phyloP scores from a whole-genome alignment of 2,113 vertebrate genomes.

The Synchiropus splendidus region DNA sequence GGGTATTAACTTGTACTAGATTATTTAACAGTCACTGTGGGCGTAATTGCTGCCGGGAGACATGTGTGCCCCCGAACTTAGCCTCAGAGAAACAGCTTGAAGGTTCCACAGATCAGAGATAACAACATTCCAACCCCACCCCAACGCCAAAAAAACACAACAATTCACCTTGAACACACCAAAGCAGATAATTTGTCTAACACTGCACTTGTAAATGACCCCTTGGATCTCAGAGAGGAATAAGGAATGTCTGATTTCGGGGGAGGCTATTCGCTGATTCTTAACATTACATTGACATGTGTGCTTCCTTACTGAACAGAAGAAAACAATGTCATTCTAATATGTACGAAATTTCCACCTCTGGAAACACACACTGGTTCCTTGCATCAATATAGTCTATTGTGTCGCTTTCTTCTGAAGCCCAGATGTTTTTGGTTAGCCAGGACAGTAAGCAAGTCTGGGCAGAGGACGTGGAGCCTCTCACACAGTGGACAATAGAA shows the following conservation, averaged over 20 bases:
- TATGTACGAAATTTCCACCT: no score
- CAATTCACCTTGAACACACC: not conserved
- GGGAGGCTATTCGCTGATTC: no score
- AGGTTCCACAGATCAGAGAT: constrained; percentile 44
- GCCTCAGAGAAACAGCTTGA: constrained; percentile 33
- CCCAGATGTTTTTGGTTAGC: constrained; percentile 42
- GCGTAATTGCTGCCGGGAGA: constrained; percentile 13
- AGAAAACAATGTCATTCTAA: no score
- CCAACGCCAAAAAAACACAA: not conserved
- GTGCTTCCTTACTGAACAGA: no score
- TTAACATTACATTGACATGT: no score
- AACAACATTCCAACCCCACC: constrained; percentile 38
- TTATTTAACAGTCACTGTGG: constrained; percentile 3
- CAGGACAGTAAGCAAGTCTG: constrained; percentile 30
- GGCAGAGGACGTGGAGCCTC: constrained; percentile 21
- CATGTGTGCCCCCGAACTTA: constrained; percentile 12
- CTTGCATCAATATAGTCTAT: not conserved
- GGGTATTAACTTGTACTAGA: constrained; percentile 1
- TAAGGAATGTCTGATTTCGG: no score
- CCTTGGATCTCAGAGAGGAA: no score
- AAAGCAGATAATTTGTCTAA: no score
- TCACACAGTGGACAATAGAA: constrained; percentile 38
- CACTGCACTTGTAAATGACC: no score
- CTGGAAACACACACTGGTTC: no score
- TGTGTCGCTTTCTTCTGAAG: constrained; percentile 8